Percentiles rank a stretch among this genome's conserved stretches.
phyloP scores from a whole-genome alignment of 2,113 vertebrate genomes.

The Patagioenas fasciata region DNA sequence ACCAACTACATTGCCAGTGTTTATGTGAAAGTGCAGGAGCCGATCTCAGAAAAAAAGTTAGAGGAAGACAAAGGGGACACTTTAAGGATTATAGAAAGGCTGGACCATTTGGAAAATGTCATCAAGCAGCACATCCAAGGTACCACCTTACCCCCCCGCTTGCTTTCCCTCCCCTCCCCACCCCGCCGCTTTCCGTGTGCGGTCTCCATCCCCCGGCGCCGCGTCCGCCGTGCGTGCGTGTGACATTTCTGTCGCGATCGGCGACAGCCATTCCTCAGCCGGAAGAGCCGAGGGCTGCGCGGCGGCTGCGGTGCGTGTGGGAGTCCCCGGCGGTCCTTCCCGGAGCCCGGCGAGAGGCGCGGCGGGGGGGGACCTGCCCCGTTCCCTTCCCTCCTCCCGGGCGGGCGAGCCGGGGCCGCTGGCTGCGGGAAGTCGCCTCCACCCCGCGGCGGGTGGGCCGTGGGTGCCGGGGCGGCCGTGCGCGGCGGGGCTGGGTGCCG shows the following conservation, averaged over 20 bases:
- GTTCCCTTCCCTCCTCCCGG: neutral
- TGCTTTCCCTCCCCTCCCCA: neutral
- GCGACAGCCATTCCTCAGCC: neutral
- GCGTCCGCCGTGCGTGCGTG: neutral
- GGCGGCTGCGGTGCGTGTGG: neutral
- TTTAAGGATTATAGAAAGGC: slow-evolving; percentile 92
- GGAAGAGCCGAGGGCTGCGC: neutral
- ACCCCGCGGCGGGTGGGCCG: neutral
- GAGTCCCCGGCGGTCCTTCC: neutral
- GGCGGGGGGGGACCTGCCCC: neutral
- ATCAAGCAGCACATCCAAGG: slow-evolving; percentile 99
- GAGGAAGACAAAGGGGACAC: slow-evolving; percentile 93
- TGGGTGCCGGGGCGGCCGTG: neutral
- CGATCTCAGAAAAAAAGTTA: slow-evolving; percentile 89
- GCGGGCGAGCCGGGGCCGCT: neutral
- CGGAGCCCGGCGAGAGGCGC: neutral
- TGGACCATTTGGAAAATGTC: slow-evolving; percentile 95
- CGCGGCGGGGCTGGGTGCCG: neutral
- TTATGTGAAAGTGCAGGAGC: slow-evolving; percentile 93
- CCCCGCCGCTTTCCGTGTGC: neutral
- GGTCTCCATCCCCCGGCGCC: neutral
- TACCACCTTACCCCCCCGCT: slow-evolving; percentile 52
- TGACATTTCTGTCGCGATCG: neutral
- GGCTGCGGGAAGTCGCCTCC: neutral
- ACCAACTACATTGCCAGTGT: slow-evolving; percentile 97